phyloP scores from a whole-genome alignment of 2,113 vertebrate genomes.

The Vidua chalybeata region DNA sequence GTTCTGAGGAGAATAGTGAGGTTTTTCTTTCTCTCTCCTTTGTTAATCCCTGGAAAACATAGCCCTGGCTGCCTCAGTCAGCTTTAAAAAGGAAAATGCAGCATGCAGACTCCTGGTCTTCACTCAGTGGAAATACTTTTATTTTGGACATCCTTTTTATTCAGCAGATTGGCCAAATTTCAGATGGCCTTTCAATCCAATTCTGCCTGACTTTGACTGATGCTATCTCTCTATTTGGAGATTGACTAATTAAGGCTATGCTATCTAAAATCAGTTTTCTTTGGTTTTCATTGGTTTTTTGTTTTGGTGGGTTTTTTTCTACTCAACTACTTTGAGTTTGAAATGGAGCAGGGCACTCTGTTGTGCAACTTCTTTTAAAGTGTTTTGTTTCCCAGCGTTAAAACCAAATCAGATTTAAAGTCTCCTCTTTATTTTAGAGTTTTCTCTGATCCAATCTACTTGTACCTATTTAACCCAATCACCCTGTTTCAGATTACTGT shows the following conservation, averaged over 20 bases:
- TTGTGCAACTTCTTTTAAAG: neutral
- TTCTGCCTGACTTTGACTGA: conserved; percentile 41
- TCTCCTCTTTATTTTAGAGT: neutral
- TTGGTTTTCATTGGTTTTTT: neutral
- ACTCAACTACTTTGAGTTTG: neutral
- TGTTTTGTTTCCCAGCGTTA: neutral
- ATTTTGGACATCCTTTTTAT: neutral
- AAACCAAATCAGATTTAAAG: neutral
- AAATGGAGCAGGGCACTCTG: neutral
- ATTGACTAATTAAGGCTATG: conserved; percentile 43
- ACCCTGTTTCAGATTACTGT: neutral
- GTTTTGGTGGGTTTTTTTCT: neutral
- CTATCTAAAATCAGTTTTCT: conserved; percentile 34
- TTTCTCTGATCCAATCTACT: neutral
- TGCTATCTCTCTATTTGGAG: conserved; percentile 22
- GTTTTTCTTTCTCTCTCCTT: neutral
- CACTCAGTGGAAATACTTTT: neutral
- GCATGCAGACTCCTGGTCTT: neutral
- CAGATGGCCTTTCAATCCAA: neutral
- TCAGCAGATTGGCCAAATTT: neutral
- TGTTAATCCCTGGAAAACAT: neutral
- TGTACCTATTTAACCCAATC: neutral
- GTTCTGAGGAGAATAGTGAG: neutral
- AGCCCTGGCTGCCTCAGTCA: neutral
- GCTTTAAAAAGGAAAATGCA: neutral